Evolutionary conservation across 1,140 invertebrate genomes (phyloP).

Genomic region (Odontomachus brunneus): DNA sequence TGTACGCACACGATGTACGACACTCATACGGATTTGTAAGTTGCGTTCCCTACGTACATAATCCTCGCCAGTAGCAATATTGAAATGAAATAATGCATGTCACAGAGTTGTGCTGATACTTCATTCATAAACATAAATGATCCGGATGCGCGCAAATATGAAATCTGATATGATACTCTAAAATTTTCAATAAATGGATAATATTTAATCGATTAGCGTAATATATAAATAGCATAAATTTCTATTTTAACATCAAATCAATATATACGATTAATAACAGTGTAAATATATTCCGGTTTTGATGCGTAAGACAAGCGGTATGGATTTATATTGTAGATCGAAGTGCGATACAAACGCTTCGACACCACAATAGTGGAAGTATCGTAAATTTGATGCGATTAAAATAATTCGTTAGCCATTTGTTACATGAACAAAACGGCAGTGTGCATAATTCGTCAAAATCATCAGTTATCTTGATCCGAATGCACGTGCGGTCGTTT

Average conservation of each 20-base stretch:
- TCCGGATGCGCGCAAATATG: no score
- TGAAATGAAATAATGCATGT: background rate
- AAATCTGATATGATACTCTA: no score
- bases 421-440: slow-evolving; percentile 33
- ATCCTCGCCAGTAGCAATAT: background rate
- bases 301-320: background rate
- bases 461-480: slow-evolving; percentile 57
- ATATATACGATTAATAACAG: background rate
- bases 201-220: background rate
- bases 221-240: background rate
- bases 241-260: background rate
- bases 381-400: slow-evolving; percentile 32
- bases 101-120: background rate
- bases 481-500: slow-evolving; percentile 54
- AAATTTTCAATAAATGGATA: background rate
- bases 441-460: slow-evolving; percentile 54
- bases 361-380: no score
- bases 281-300: background rate
- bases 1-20: no score
- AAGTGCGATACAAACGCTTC: slow-evolving; percentile 2
- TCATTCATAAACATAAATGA: no score
- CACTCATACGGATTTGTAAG: slow-evolving; percentile 14
- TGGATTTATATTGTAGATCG: background rate
- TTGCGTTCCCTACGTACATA: background rate
- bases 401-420: slow-evolving; percentile 50